Base-by-base conservation (phyloP, 2,113 vertebrate genomes). In the Pteropus alecto region DNA sequence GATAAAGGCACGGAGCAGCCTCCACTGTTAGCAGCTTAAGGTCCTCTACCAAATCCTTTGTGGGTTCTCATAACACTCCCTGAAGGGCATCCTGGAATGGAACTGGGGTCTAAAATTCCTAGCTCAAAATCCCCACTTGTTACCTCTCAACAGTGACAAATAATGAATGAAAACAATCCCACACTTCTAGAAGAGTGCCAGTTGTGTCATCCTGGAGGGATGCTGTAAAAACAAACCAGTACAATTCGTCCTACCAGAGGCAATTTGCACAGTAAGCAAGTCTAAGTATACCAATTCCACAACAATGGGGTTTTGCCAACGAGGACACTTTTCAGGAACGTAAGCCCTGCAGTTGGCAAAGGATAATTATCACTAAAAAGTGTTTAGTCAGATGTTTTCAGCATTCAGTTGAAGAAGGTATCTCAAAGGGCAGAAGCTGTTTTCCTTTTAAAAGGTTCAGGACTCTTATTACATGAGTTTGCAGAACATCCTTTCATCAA, bases 291-390 rank as follows among this genome's bases (percentile, higher is more conserved):
- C 73, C 92, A 78, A 92, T 74, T 48, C 79, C 94, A 82, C 41
- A 73, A 86, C 91, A 93, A 83, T 38, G 65, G 41, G 35, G 16
- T 82, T 93, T 82, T 90, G 94, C 84, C 74, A 87, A 73, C 12
- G 12, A 51, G 5, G 10, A 60, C 26, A 35, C 88, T 87, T 92
- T 97, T 41, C 19, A 68, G 73, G 63, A 92, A 85, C 26, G 56
- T 21, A 33, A 82, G 28, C 60, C 15, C 48, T 54, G 21, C 2
- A 38, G 54, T 46, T 68, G 35, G 41, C 43, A 87, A 83, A 63
- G 14, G 79, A 51, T 70, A 67, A 63, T 61, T 48, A 61, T 82
- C 77, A 81, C 83, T 83, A 51, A 90, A 92, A 79, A 76, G 70
- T 79, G 65, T 74, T 84, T 89, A 92, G 84, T 83, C 60, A 46